Evolutionary conservation across 2,888 invertebrate genomes (phyloP).

Genomic region (Dasysyrphus albostriatus): DNA sequence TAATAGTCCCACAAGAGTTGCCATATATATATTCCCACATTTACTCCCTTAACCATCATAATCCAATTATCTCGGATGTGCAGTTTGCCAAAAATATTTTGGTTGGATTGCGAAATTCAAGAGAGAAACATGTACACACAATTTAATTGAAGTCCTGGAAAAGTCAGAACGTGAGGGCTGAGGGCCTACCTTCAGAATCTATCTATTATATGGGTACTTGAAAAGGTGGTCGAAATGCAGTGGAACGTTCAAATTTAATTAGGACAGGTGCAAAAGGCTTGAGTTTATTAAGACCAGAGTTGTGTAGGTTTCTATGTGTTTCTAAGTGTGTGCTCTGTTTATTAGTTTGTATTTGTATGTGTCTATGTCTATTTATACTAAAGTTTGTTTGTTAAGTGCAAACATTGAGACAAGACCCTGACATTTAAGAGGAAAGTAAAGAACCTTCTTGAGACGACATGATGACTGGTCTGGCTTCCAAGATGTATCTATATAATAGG

Average conservation of each 20-base stretch:
- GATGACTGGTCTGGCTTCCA: neutral
- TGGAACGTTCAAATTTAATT: conserved; percentile 58
- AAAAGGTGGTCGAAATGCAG: conserved; percentile 19
- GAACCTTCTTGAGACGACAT: conserved; percentile 10
- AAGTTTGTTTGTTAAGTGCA: conserved; percentile 16
- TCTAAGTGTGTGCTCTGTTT: neutral
- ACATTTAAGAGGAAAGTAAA: neutral
- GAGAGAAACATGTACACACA: neutral
- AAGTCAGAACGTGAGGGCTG: neutral
- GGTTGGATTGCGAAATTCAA: neutral
- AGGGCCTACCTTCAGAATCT: neutral
- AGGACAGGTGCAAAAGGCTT: neutral
- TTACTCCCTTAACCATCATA: neutral
- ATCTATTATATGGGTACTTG: neutral
- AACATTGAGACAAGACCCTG: conserved; percentile 6
- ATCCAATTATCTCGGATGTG: conserved; percentile 54
- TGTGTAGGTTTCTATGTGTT: neutral
- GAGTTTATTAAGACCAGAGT: conserved; percentile 6
- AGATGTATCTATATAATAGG: neutral
- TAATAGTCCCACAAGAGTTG: neutral
- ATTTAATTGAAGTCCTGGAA: neutral
- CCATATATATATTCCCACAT: neutral
- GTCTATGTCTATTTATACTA: neutral
- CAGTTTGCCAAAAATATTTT: conserved; percentile 47
- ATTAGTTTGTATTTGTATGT: neutral